Conservation (phyloP, 2,797 vertebrate genomes). For the Crax fasciolata region DNA sequence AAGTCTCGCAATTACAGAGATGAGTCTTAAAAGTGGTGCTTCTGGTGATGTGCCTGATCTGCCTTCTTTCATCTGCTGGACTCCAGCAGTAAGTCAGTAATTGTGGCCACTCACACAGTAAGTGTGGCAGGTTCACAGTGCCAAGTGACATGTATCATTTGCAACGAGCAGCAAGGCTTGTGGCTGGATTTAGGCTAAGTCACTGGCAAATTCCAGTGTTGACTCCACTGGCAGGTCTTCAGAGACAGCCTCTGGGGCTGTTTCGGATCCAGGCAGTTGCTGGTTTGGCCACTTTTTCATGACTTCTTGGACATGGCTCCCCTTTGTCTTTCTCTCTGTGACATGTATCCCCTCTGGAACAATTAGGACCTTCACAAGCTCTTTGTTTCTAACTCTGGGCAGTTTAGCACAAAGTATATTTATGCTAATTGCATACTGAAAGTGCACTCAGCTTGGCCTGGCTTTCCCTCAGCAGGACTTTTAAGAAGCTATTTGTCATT, state of each 20-base stretch:
- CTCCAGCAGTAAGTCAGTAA: constrained; percentile 27
- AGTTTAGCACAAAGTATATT: constrained; percentile 67
- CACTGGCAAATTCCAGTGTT: constrained; percentile 52
- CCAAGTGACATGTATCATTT: constrained; percentile 43
- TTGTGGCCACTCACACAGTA: constrained; percentile 7
- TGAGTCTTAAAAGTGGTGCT: neutral
- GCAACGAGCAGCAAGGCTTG: constrained; percentile 33
- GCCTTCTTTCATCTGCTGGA: constrained; percentile 46
- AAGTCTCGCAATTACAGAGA: constrained; percentile 26
- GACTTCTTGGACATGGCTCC: constrained; percentile 72
- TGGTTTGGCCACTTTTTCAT: constrained; percentile 71
- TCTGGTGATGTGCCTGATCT: constrained; percentile 27
- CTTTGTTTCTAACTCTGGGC: constrained; percentile 72
- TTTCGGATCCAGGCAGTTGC: constrained; percentile 60
- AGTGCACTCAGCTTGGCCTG: neutral
- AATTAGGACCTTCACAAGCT: constrained; percentile 53
- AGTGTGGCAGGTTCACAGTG: constrained; percentile 47
- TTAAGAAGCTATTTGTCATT: constrained; percentile 35
- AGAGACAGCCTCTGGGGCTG: constrained; percentile 51
- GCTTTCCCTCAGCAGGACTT: neutral
- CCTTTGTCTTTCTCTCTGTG: constrained; percentile 72
- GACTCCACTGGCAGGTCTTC: constrained; percentile 70
- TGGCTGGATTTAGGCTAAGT: constrained; percentile 58
- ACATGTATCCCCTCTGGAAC: constrained; percentile 63
- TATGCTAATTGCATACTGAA: constrained; percentile 67